These are phyloP conservation scores for Heloderma charlesbogerti DNA, from an alignment of 2,113 vertebrate genomes.

Conservation along the genomic window DNA sequence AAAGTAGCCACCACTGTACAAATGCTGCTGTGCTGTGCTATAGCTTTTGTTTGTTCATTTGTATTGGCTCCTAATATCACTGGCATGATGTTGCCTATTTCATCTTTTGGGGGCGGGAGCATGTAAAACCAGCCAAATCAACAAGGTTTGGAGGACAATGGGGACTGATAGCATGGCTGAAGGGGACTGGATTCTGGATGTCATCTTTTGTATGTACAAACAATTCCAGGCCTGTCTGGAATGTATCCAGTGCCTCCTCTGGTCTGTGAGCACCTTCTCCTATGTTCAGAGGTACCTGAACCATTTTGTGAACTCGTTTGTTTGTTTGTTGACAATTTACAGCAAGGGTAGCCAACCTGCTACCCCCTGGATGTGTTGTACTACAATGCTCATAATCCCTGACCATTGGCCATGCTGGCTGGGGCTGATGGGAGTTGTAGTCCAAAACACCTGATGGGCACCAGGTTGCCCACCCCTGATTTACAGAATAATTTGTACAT, in stretches of 20 bases:
- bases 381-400: too few species aligned
- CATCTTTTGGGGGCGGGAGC: slow-evolving; percentile 9
- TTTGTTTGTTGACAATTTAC: background rate
- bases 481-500: background rate
- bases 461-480: too few species aligned
- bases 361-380: too few species aligned
- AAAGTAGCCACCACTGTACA: background rate
- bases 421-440: too few species aligned
- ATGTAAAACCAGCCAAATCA: background rate
- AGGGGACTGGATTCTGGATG: background rate
- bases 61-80: slow-evolving; percentile 7
- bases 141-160: background rate
- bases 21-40: slow-evolving; percentile 25
- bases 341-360: too few species aligned
- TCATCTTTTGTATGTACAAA: background rate
- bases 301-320: slow-evolving; percentile 35
- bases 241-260: background rate
- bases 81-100: background rate
- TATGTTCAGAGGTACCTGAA: slow-evolving; percentile 74
- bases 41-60: slow-evolving; percentile 50
- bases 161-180: background rate
- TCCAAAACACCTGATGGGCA: too few species aligned
- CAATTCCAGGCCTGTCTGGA: background rate
- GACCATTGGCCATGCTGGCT: too few species aligned
- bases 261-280: slow-evolving; percentile 29